Evolutionary conservation across 2,797 vertebrate species (phyloP).

Genomic region (Ctenopoma multispine): DNA sequence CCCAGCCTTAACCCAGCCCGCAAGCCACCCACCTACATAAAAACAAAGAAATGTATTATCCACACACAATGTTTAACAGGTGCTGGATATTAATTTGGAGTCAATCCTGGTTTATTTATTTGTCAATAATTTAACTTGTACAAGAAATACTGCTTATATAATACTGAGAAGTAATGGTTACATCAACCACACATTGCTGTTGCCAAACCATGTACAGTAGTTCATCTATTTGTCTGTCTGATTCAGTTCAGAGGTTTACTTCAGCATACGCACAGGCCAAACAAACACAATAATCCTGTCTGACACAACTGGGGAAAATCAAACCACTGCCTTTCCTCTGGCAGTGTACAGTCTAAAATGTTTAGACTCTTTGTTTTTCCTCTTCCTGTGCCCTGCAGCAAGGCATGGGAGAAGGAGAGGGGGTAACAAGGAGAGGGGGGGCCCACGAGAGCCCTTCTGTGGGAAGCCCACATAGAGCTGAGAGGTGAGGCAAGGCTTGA

Average conservation of each 20-base stretch:
- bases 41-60: conserved; percentile 31
- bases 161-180: not conserved
- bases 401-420: conserved; percentile 38
- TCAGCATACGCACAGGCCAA: conserved; percentile 10
- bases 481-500: conserved; percentile 69
- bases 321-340: conserved; percentile 65
- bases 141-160: conserved; percentile 3
- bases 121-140: not conserved
- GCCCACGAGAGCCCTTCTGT: conserved; percentile 6
- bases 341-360: conserved; percentile 65
- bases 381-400: conserved; percentile 65
- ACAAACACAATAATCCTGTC: conserved; percentile 63
- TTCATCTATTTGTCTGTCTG: conserved; percentile 14
- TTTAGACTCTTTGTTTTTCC: conserved; percentile 69
- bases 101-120: conserved; percentile 2
- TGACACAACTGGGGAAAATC: conserved; percentile 71
- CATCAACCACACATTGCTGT: not conserved
- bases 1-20: conserved; percentile 36
- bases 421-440: conserved; percentile 16
- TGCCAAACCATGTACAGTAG: not conserved
- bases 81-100: conserved; percentile 31
- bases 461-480: conserved; percentile 54
- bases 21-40: conserved; percentile 29
- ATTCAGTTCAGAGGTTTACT: not conserved
- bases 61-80: conserved; percentile 7